These are phyloP conservation scores for Sylvilagus floridanus DNA, from an alignment of 2,797 vertebrate genomes.

Conservation along the genomic window DNA sequence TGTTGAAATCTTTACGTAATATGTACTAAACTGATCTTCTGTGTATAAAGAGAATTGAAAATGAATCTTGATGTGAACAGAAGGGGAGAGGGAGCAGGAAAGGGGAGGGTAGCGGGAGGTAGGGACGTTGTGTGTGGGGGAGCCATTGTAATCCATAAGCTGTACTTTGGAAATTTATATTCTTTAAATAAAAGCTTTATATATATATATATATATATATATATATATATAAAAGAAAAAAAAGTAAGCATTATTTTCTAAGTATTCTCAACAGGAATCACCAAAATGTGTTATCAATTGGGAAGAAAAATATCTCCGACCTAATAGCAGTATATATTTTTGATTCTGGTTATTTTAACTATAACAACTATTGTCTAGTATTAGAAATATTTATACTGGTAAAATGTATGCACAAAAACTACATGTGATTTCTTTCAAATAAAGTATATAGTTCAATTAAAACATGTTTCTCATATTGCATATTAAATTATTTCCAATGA, in stretches of 20 bases:
- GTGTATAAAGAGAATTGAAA: too few relatives aligned
- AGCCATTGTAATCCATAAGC: too few relatives aligned
- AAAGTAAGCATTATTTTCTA: constrained; percentile 43
- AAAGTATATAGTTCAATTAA: constrained; percentile 20
- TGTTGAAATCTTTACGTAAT: too few relatives aligned
- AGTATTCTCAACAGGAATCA: background rate
- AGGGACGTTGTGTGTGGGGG: too few relatives aligned
- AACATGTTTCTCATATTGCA: background rate
- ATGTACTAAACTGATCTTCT: too few relatives aligned
- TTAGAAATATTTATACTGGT: background rate
- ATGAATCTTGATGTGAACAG: too few relatives aligned
- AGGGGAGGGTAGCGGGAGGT: too few relatives aligned
- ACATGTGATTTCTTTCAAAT: constrained; percentile 38
- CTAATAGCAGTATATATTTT: background rate
- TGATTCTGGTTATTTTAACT: constrained; percentile 21
- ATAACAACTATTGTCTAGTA: background rate
- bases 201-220: too few relatives aligned
- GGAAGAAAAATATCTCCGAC: constrained; percentile 12
- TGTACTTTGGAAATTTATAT: too few relatives aligned
- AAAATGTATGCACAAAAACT: constrained; percentile 33
- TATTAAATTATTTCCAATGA: constrained; percentile 15
- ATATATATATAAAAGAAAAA: too few relatives aligned
- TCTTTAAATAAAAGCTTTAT: too few relatives aligned
- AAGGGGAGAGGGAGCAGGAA: too few relatives aligned
- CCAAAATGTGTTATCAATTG: background rate